Conservation (phyloP, 1,140 invertebrate genomes). For the Monomorium pharaonis region DNA sequence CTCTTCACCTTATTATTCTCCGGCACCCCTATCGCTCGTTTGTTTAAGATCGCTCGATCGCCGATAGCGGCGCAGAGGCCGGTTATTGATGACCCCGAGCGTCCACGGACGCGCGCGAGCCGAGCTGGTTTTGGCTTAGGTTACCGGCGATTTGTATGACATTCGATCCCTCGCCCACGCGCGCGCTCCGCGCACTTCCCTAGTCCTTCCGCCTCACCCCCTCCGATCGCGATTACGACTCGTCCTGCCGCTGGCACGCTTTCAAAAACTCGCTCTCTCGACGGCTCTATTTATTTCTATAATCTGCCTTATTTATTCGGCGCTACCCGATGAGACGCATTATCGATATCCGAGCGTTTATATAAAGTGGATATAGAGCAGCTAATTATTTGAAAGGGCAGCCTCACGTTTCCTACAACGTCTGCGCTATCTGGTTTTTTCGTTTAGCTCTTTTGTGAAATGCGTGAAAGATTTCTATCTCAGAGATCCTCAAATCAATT, state of each 20-base stretch:
- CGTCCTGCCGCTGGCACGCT: conserved; percentile 48
- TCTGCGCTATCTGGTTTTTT: neutral
- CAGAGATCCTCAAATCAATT: neutral
- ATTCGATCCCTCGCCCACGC: conserved; percentile 81
- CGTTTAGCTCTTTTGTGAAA: neutral
- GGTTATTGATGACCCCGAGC: conserved; percentile 75
- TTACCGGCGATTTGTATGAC: conserved; percentile 83
- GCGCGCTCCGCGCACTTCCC: conserved; percentile 16
- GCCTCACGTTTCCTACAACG: neutral
- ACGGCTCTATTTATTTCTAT: conserved; percentile 80
- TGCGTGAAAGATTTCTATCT: neutral
- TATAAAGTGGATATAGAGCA: neutral
- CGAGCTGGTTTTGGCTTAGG: conserved; percentile 79
- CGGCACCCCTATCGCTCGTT: conserved; percentile 57
- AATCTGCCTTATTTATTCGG: conserved; percentile 77
- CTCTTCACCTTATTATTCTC: conserved; percentile 50
- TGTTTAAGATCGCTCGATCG: conserved; percentile 71
- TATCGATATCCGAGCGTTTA: conserved; percentile 6
- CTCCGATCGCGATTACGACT: conserved; percentile 50
- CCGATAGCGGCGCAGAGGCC: conserved; percentile 70
- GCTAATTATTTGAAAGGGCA: neutral
- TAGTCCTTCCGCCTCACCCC: conserved; percentile 36
- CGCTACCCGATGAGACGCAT: conserved; percentile 44
- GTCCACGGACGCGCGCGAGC: conserved; percentile 56
- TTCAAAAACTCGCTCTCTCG: conserved; percentile 63